These are phyloP conservation scores for Drosophila mimica DNA, from an alignment of 2,888 invertebrate species.

Conservation along the genomic window DNA sequence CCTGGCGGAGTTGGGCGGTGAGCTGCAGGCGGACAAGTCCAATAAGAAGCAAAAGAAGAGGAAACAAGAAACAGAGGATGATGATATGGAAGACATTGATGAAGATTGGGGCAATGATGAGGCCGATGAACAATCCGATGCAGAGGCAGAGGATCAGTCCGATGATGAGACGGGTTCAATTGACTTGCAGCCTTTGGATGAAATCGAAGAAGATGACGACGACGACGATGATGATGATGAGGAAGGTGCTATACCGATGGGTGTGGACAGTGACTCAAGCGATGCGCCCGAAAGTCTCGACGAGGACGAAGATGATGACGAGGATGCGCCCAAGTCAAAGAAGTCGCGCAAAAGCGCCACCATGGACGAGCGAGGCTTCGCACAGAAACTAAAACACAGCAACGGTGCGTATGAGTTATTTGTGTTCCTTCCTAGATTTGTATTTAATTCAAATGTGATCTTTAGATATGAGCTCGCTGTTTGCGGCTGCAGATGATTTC, in stretches of 20 bases:
- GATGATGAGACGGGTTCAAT: conserved; percentile 80
- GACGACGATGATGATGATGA: conserved; percentile 67
- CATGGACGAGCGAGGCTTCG: conserved; percentile 74
- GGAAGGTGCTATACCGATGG: conserved; percentile 63
- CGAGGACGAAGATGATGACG: conserved; percentile 59
- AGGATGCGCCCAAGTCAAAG: conserved; percentile 73
- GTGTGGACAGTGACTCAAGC: conserved; percentile 71
- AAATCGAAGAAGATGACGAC: conserved; percentile 65
- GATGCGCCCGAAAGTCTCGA: conserved; percentile 73
- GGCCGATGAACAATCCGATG: conserved; percentile 67
- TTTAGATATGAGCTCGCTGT: conserved; percentile 88
- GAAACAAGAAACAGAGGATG: conserved; percentile 81
- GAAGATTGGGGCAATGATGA: conserved; percentile 76
- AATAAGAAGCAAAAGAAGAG: conserved; percentile 75
- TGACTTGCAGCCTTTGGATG: conserved; percentile 67
- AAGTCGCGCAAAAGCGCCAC: conserved; percentile 66
- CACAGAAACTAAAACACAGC: conserved; percentile 82
- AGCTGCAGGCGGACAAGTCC: conserved; percentile 70
- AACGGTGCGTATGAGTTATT: conserved; percentile 66
- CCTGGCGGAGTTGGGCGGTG: conserved; percentile 88
- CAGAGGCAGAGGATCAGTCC: conserved; percentile 81
- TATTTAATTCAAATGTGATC: not conserved
- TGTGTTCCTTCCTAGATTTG: not conserved
- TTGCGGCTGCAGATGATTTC: conserved; percentile 95
- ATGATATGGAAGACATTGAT: conserved; percentile 82